phyloP scores from a whole-genome alignment of 2,113 vertebrate genomes.

The Bubo blakistoni region DNA sequence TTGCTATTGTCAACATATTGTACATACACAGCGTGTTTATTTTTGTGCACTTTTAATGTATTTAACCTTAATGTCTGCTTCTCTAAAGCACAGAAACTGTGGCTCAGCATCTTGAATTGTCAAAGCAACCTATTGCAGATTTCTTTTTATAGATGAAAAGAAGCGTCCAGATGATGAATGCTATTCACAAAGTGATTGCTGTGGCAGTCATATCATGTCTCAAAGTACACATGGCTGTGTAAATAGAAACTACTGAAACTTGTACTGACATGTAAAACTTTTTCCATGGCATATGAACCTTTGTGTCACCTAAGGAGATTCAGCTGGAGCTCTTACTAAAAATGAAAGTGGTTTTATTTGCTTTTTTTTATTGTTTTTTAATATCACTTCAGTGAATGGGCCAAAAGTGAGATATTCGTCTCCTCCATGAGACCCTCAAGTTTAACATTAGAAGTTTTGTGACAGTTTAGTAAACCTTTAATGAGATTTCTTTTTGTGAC shows the following conservation, averaged over 20 bases:
- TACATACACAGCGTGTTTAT: neutral
- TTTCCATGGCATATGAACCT: neutral
- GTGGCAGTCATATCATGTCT: constrained; percentile 35
- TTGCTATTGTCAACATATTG: constrained; percentile 31
- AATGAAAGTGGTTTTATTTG: neutral
- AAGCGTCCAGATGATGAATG: constrained; percentile 49
- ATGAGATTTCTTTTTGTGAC: constrained; percentile 74
- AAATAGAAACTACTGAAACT: constrained; percentile 55
- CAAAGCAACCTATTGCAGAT: constrained; percentile 53
- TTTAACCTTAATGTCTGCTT: constrained; percentile 62
- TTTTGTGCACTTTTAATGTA: constrained; percentile 64
- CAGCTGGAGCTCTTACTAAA: constrained; percentile 5
- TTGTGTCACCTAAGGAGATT: constrained; percentile 14
- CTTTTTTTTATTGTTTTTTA: neutral
- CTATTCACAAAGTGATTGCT: constrained; percentile 28
- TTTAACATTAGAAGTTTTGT: constrained; percentile 70
- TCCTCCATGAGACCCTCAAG: constrained; percentile 1
- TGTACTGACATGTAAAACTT: constrained; percentile 27
- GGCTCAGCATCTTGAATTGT: constrained; percentile 53
- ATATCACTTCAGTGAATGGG: neutral
- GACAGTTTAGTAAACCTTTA: constrained; percentile 76
- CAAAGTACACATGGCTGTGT: constrained; percentile 14
- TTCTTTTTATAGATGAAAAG: constrained; percentile 51
- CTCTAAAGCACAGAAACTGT: constrained; percentile 53
- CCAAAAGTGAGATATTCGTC: constrained; percentile 1